Evolutionary conservation across 2,113 vertebrate genomes (phyloP).

Genomic region (Hylia prasina): DNA sequence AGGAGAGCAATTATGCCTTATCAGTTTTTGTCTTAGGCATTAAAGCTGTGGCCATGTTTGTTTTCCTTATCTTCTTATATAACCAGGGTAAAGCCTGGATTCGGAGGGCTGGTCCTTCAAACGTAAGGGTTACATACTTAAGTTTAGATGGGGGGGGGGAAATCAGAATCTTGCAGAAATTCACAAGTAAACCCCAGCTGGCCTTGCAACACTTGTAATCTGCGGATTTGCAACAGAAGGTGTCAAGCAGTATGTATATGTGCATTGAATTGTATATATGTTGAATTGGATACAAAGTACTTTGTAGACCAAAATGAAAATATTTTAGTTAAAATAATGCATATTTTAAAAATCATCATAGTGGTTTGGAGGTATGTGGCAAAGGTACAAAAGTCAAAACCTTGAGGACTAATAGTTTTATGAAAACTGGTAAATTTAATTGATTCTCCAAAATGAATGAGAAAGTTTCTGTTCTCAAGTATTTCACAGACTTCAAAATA

Average conservation of each 20-base stretch:
- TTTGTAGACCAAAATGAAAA: not conserved
- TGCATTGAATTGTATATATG: conserved; percentile 6
- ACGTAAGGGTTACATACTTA: not conserved
- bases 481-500: not conserved
- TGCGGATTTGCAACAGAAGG: conserved; percentile 38
- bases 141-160: not conserved
- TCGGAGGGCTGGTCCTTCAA: not conserved
- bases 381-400: not conserved
- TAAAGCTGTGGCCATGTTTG: not conserved
- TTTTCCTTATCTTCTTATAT: not conserved
- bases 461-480: not conserved
- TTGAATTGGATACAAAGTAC: not conserved
- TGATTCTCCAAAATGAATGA: not conserved
- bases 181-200: not conserved
- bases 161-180: not conserved
- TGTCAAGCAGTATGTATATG: not conserved
- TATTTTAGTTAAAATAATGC: not conserved
- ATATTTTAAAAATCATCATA: not conserved
- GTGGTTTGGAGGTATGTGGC: not conserved
- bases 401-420: not conserved
- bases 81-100: not conserved
- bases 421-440: not conserved
- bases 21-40: fast-evolving
- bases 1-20: not conserved
- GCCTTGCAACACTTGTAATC: not conserved